phyloP scores from a whole-genome alignment of 92 coral and sea anemone genomes.

The Montipora capitata region DNA sequence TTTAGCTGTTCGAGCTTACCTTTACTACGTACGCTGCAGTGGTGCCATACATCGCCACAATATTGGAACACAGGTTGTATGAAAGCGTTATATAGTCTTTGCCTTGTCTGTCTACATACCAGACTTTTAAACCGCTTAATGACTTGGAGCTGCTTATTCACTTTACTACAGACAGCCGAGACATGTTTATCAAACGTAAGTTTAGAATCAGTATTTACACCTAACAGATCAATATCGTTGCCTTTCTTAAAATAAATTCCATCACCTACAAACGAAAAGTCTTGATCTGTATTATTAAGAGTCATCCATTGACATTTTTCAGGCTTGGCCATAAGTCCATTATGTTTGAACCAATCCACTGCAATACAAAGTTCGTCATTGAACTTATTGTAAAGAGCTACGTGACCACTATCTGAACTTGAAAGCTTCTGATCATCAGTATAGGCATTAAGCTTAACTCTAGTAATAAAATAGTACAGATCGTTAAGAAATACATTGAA shows the following conservation, averaged over 20 bases:
- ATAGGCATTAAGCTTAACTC: constrained; percentile 37
- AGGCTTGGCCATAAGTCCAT: constrained; percentile 38
- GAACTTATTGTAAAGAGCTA: constrained; percentile 31
- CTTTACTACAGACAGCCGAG: constrained; percentile 18
- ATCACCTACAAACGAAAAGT: neutral
- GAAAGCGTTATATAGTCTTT: constrained; percentile 25
- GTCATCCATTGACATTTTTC: neutral
- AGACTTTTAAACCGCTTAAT: constrained; percentile 31
- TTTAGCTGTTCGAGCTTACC: constrained; percentile 22
- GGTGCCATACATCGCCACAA: constrained; percentile 40
- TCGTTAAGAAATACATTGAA: too few relatives aligned
- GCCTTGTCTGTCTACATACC: constrained; percentile 8
- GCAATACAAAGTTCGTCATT: constrained; percentile 19
- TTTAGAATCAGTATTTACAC: constrained; percentile 37
- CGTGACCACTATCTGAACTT: constrained; percentile 21
- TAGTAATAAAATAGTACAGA: neutral
- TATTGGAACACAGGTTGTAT: constrained; percentile 11
- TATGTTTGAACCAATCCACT: constrained; percentile 34
- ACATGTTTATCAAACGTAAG: constrained; percentile 40
- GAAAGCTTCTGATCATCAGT: constrained; percentile 43
- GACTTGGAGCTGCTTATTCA: constrained; percentile 30
- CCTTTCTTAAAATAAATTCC: constrained; percentile 9
- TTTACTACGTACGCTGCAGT: constrained; percentile 11
- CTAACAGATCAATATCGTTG: constrained; percentile 33
- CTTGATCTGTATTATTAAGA: constrained; percentile 7